Conservation (phyloP, 2,113 vertebrate species). For the Pavo muticus region DNA sequence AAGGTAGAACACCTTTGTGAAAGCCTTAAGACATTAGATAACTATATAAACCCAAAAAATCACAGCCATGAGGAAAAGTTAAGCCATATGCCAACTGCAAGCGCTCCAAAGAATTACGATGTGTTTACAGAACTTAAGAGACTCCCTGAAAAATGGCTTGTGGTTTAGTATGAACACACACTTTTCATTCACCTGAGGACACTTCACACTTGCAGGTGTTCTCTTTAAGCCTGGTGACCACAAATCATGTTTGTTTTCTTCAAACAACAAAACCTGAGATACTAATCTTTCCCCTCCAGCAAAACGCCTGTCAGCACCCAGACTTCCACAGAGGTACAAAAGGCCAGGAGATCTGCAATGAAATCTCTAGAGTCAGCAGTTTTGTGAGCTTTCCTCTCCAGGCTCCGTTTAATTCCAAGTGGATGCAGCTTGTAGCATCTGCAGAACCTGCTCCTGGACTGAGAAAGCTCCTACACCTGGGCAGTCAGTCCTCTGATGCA, state of each 20-base stretch:
- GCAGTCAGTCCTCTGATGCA: neutral
- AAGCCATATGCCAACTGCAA: neutral
- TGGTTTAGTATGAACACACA: neutral
- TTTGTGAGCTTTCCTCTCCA: neutral
- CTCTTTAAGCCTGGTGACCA: neutral
- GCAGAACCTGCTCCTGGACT: neutral
- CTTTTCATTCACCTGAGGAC: neutral
- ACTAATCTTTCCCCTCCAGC: neutral
- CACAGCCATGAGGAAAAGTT: neutral
- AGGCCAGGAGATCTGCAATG: neutral
- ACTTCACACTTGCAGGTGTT: neutral
- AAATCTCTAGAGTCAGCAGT: neutral
- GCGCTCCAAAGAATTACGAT: neutral
- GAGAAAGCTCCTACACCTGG: fast-evolving
- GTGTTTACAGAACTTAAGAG: neutral
- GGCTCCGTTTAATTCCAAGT: neutral
- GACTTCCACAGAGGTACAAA: neutral
- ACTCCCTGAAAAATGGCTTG: neutral
- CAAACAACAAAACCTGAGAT: neutral
- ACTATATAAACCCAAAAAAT: neutral
- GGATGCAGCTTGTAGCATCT: neutral
- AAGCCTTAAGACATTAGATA: neutral
- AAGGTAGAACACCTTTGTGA: neutral
- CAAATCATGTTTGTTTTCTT: neutral
- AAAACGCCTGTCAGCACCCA: neutral